Percentiles rank a stretch among this genome's conserved stretches.
These are phyloP conservation scores for Syngnathus scovelli DNA, from an alignment of 2,113 vertebrate species.

Conservation along the genomic window DNA sequence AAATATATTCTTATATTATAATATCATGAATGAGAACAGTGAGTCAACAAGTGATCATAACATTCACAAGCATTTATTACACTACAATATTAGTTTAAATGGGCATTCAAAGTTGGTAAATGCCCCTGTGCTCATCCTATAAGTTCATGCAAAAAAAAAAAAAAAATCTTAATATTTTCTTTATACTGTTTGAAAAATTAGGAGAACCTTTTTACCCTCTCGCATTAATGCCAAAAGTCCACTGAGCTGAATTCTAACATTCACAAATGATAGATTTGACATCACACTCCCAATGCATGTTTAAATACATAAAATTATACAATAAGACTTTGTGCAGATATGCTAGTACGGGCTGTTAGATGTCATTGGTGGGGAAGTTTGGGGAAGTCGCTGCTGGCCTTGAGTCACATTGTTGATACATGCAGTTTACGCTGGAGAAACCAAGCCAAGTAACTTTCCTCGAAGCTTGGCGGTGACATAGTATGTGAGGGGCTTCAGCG, in stretches of 20 bases:
- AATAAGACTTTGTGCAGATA: slow-evolving; percentile 62
- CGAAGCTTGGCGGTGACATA: slow-evolving; percentile 65
- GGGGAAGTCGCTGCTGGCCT: slow-evolving; percentile 43
- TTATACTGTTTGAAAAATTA: slow-evolving; percentile 29
- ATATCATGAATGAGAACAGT: slow-evolving; percentile 38
- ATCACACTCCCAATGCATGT: slow-evolving; percentile 13
- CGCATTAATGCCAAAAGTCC: slow-evolving; percentile 19
- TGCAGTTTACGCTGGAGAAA: slow-evolving; percentile 67
- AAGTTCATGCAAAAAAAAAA: slow-evolving; percentile 36
- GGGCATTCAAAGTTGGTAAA: slow-evolving; percentile 27
- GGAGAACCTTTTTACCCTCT: slow-evolving; percentile 25
- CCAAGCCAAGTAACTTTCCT: slow-evolving; percentile 65
- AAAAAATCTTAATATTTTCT: no score
- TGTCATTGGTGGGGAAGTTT: slow-evolving; percentile 43
- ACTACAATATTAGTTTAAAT: slow-evolving; percentile 47
- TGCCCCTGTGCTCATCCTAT: slow-evolving; percentile 31
- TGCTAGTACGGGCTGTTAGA: slow-evolving; percentile 62
- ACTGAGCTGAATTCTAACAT: slow-evolving; percentile 18
- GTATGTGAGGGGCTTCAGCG: slow-evolving; percentile 70
- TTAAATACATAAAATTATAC: slow-evolving; percentile 47
- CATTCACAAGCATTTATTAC: slow-evolving; percentile 49
- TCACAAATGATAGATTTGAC: slow-evolving; percentile 5
- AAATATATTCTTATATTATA: slow-evolving; percentile 44
- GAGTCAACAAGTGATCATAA: slow-evolving; percentile 38
- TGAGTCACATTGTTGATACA: slow-evolving; percentile 40